phyloP scores from a whole-genome alignment of 2,888 invertebrate genomes.

The Diarsia brunnea region DNA sequence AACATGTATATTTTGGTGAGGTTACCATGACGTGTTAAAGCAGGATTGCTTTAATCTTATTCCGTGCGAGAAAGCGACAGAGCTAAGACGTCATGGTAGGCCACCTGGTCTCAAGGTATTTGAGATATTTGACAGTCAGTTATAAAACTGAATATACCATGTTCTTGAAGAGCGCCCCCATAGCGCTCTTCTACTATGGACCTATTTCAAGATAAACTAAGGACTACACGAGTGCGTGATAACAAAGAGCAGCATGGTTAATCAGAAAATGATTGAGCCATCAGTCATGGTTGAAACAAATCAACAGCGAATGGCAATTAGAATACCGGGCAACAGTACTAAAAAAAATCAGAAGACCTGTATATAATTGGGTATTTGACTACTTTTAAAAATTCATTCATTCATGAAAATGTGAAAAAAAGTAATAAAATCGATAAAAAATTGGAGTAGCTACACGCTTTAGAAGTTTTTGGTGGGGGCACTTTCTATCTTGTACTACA shows the following conservation, averaged over 20 bases:
- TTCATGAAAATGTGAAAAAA: too few species aligned
- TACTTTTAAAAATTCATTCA: too few species aligned
- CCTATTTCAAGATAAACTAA: neutral
- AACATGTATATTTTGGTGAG: neutral
- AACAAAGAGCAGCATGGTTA: slow-evolving; percentile 1
- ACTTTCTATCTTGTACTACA: too few species aligned
- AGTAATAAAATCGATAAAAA: too few species aligned
- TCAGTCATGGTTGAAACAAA: slow-evolving; percentile 10
- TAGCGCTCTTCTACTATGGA: too few species aligned
- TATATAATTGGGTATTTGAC: too few species aligned
- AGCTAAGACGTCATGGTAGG: too few species aligned
- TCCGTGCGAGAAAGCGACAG: too few species aligned
- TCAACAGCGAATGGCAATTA: slow-evolving; percentile 24
- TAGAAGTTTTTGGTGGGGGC: too few species aligned
- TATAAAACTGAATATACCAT: neutral
- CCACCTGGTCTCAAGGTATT: neutral
- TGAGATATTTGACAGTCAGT: neutral
- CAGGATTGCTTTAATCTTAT: too few species aligned
- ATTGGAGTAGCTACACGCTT: too few species aligned
- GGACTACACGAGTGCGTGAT: neutral
- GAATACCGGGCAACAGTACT: neutral
- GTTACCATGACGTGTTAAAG: too few species aligned
- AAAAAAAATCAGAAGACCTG: neutral
- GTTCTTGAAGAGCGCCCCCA: slow-evolving; percentile 3
- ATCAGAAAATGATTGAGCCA: slow-evolving; percentile 33